These are phyloP conservation scores for Acanthisitta chloris DNA, from an alignment of 2,113 vertebrate species.

Conservation along the genomic window DNA sequence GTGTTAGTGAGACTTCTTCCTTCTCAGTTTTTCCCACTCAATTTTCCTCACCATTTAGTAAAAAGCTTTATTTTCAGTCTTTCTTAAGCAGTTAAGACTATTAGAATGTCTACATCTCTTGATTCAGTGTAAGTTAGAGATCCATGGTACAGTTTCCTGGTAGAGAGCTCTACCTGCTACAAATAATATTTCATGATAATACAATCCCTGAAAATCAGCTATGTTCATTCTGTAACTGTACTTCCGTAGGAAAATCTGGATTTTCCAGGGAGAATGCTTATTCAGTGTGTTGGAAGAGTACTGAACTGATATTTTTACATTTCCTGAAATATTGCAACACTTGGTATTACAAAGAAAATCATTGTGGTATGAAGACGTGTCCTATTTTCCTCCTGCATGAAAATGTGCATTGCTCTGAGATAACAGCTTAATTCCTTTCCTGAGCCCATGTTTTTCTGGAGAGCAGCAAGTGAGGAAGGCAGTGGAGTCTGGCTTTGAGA, in stretches of 20 bases:
- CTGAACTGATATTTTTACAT: not conserved
- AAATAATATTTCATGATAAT: not conserved
- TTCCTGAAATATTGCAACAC: not conserved
- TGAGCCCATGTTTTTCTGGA: not conserved
- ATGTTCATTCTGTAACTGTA: not conserved
- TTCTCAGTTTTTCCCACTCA: not conserved
- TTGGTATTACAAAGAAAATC: not conserved
- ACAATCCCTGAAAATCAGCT: not conserved
- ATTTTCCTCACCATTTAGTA: not conserved
- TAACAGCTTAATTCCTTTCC: not conserved
- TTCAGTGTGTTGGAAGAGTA: not conserved
- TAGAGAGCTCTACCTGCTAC: not conserved
- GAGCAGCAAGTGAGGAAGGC: accelerated
- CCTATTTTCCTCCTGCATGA: not conserved
- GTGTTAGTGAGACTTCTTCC: not conserved
- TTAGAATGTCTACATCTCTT: not conserved
- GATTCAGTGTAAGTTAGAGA: not conserved
- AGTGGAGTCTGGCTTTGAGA: not conserved
- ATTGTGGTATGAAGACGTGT: not conserved
- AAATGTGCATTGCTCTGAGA: not conserved
- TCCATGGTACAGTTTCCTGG: not conserved
- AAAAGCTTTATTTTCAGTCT: not conserved
- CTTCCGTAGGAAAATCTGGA: not conserved
- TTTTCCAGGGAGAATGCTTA: not conserved
- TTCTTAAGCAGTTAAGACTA: not conserved